Evolutionary conservation across 1,140 invertebrate species (phyloP), one percentile per base, ranked within the genome.

Genomic region (Rhizoglyphus robini): DNA sequence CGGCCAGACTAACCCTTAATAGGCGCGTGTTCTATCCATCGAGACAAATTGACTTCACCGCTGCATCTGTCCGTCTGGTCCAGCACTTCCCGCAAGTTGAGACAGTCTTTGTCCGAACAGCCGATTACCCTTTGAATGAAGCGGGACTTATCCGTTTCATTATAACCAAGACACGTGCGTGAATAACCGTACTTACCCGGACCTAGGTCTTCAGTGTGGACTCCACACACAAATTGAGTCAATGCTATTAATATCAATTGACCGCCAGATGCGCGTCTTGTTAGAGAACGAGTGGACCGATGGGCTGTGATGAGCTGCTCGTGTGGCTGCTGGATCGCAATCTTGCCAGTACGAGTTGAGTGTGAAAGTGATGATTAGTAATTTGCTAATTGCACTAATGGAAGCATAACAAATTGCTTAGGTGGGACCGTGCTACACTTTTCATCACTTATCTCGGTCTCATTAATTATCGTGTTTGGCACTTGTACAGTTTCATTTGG

Each of bases 381-480:
- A 41, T 41, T 41, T 41, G 18, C 36, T 41, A 41, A 41, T 41
- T 41, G 36, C 36, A 23, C 23, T 20, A 46, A 46, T 46, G 15
- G 41, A 15, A 27, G 5, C 8, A 54, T 54, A 54, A 54, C 20
- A 54, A 54, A 54, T 54, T 54, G 51, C 51, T 54, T 54, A 54
- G 51, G 51, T 54, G 51, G 8, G 51, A 54, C 8, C 31, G 31
- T 11, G 51, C 51, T 8, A 15, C 31, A 54, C 51, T 15, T 32
- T 8, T 20, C 31, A 11, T 27, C 8, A 54, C 51, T 54, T 54
- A 54, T 54, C 51, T 54, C 23, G 23, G 8, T 5, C 51, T 20
- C 51, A 54, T 54, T 54, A 54, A 54, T 54, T 54, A 54, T 54
- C 51, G 15, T 54, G n/a, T 54, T 25, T 54, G 51, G 8, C 51